These are phyloP conservation scores for Philereme transversata DNA, from an alignment of 2,888 invertebrate genomes.

Conservation along the genomic window DNA sequence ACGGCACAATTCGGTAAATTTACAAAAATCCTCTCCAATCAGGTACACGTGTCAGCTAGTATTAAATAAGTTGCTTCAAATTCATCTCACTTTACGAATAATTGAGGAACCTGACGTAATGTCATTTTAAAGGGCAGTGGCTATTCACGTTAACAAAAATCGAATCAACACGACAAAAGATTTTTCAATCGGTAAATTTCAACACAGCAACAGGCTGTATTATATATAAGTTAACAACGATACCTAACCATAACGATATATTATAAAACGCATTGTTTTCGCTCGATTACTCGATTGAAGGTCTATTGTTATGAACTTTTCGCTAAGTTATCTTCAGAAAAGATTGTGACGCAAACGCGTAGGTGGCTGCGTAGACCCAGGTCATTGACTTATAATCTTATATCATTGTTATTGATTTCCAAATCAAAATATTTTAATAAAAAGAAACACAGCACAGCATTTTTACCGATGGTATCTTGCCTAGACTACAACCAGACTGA, in stretches of 20 bases:
- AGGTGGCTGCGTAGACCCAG: conserved; percentile 40
- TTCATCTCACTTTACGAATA: too few species aligned
- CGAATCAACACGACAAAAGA: too few species aligned
- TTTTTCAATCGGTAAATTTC: too few species aligned
- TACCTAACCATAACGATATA: not conserved
- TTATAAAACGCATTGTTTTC: not conserved
- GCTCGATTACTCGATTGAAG: conserved; percentile 1
- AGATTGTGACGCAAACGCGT: conserved; percentile 49
- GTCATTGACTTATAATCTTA: conserved; percentile 58
- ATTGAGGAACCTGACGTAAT: too few species aligned
- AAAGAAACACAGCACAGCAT: conserved; percentile 1
- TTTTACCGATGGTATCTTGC: conserved; percentile 8
- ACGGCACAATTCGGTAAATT: too few species aligned
- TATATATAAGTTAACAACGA: too few species aligned
- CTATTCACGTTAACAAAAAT: too few species aligned
- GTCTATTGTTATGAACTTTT: conserved; percentile 5
- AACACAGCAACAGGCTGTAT: not conserved
- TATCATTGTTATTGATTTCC: conserved; percentile 61
- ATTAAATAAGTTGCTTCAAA: too few species aligned
- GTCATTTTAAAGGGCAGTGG: too few species aligned
- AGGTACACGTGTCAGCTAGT: too few species aligned
- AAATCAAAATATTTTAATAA: conserved; percentile 49
- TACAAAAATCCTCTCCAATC: too few species aligned
- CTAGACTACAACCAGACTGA: conserved; percentile 15
- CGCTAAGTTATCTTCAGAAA: conserved; percentile 17